Evolutionary conservation across 2,888 invertebrate species (phyloP), one percentile per base, ranked within the genome.

Genomic region (Pedicia rivosa): DNA sequence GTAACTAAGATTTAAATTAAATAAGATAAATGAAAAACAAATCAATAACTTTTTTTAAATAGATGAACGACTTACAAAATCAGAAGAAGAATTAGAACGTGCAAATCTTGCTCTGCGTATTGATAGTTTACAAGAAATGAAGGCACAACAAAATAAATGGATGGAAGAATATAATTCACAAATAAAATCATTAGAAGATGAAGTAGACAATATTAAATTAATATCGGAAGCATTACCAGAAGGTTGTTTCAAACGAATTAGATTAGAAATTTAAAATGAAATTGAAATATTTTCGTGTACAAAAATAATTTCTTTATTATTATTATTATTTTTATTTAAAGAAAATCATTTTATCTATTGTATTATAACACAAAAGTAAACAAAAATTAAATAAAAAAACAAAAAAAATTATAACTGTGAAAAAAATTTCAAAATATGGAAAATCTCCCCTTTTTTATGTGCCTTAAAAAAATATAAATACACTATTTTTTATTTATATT

Each of bases 141-240:
- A 73, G 47, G 71, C 70, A 41, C 63, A 68, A 24, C 79, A 80
- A 57, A 72, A 72, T 45, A 77, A 78, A 46, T 73, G 80, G 67
- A 76, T 87, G 48, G 78, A 81, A 41, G 74, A 76, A 47, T 87
- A 88, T 50, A 76, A 79, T 52, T 76, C 76, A 10, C 83, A 88
- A 51, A 69, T 87, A 32, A 66, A 63, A 30, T 64, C 71, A 40
- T 65, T 91, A 9, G 64, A 70, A 43, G 62, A 62, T 2, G 88
- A 92, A 57, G 90, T 92, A 3, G 69, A 72, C 6, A 90, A 88
- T 53, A 74, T 92, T 35, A 76, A 78, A 49, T 72, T 76, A 36
- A 91, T 94, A 47, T 67, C 78, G 2, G 72, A 75, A 37, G 72
- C 84, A 39, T 66, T 94, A 42, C 94, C 92, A 0, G 67, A 69